phyloP scores from a whole-genome alignment of 2,888 invertebrate genomes.

The Pandemis cinnamomeana region DNA sequence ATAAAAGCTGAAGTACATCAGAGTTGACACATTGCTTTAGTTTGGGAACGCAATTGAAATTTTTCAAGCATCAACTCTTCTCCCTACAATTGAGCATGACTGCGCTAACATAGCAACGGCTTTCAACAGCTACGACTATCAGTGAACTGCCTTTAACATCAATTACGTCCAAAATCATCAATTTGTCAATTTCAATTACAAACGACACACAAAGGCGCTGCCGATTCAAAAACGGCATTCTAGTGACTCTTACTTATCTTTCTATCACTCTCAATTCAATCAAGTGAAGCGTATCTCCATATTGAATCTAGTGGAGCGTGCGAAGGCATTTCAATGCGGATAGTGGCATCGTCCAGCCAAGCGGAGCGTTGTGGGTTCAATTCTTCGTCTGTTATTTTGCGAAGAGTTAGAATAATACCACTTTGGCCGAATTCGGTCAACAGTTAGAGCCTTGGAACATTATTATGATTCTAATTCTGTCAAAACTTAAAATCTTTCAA shows the following conservation, averaged over 20 bases:
- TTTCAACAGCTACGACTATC: neutral
- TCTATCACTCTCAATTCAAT: conserved; percentile 38
- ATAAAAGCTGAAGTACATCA: neutral
- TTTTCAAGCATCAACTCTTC: neutral
- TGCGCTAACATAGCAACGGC: neutral
- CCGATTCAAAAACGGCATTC: conserved; percentile 32
- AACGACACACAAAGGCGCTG: conserved; percentile 11
- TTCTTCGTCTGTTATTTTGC: conserved; percentile 15
- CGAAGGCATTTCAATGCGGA: conserved; percentile 36
- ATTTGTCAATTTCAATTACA: conserved; percentile 34
- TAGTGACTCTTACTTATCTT: conserved; percentile 33
- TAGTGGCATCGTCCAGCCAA: conserved; percentile 23
- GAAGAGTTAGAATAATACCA: neutral
- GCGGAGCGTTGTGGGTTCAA: conserved; percentile 35
- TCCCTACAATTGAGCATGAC: neutral
- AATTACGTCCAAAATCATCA: conserved; percentile 20
- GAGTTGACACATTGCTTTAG: too few species aligned
- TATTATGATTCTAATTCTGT: neutral
- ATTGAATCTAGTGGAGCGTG: conserved; percentile 37
- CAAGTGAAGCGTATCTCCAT: conserved; percentile 40
- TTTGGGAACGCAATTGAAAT: neutral
- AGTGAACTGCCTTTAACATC: neutral
- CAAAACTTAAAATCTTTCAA: too few species aligned
- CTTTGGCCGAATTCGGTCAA: neutral
- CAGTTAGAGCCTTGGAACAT: neutral